Base-by-base conservation (phyloP, 2,113 vertebrate species). In the Phaethornis superciliosus region DNA sequence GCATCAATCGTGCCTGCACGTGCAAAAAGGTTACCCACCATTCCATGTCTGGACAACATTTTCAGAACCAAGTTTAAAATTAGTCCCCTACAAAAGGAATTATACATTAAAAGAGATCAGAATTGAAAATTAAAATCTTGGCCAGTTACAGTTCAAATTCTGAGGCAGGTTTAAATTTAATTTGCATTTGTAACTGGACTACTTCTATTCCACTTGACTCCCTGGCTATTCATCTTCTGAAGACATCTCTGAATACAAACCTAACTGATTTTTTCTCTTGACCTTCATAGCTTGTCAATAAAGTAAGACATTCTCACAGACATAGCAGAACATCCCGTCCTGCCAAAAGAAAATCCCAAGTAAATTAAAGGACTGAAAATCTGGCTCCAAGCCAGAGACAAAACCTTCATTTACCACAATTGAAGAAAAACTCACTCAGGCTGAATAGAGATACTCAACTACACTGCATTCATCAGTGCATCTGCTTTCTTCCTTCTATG, bases 281-380 rank as follows among this genome's bases (percentile, higher is more conserved):
- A 95, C 93, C 91, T 96, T 95, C 93, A 85, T 52, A 94, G 82
- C 55, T 89, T 76, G 87, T 93, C 91, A 95, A 85, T 88, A 95
- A 94, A 96, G 62, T 78, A 92, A 95, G 78, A 90, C 26, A 92
- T 90, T 95, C 90, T 94, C 91, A 81, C 70, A 83, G 81, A 68
- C 67, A 60, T 30, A 91, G 78, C 44, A 93, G 94, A 91, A 96
- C 91, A 91, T 59, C 44, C 55, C 0, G 14, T 94, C 33, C 88
- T 94, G 96, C 96, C 96, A 94, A 88, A 87, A 89, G 70, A 88
- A 94, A 92, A 96, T 85, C 78, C 78, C 89, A 93, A 91, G 9
- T 92, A 95, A 95, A 96, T 94, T 89, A 88, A 94, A 94, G 59
- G 62, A 92, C 91, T 95, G 91, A 67, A 89, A 89, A 80, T 22